Base-by-base conservation (phyloP, 1,140 invertebrate genomes). In the Littorina saxatilis region DNA sequence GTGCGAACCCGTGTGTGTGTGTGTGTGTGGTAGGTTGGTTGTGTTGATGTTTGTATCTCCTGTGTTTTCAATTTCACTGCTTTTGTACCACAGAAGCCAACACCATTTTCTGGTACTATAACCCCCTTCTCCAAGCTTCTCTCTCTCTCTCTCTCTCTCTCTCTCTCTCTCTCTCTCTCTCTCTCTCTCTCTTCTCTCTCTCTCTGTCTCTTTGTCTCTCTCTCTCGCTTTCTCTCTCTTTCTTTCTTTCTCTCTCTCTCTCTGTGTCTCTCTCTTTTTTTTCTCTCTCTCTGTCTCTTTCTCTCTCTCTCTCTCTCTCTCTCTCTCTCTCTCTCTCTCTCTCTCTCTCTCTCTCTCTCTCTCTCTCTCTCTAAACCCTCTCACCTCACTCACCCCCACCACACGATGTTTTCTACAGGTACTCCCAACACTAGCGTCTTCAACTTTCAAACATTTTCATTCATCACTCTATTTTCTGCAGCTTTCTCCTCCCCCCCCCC, bases 301-400 rank as follows among this genome's bases (percentile, higher is more conserved):
- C 55, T 11, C 23, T 39, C 9, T 70, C 5, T 35, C 29, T 32
- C 11, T 70, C 17, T 20, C 39, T 50, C 9, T 55, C 23, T 76
- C 40, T 50, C 47, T 43, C 73, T 55, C 35, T 39, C 39, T 70
- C 39, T 43, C 39, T 43, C 39, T 70, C 68, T 39, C 39, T 70
- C 32, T 37, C 32, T 32, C 32, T 27, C 32, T 70, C n/a, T 15
- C 39, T 27, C 32, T 20, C 39, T 70, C 35, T 70, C 68, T 70
- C 17, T 70, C n/a, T 70, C n/a, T 35, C 39, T 29, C 23, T 15
- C 17, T 27, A 4, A 3, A 15, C n/a, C 13, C 55, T 4, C 55
- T 4, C n/a, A 7, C 15, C 55, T 23, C 55, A 7, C 55, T 15
- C 55, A 4, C n/a, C 15, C n/a, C n/a, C 4, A 4, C 55, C 13